Percentiles rank a stretch among this genome's conserved stretches.
Conservation (phyloP, 1,140 invertebrate species). For the Nilaparvata lugens region DNA sequence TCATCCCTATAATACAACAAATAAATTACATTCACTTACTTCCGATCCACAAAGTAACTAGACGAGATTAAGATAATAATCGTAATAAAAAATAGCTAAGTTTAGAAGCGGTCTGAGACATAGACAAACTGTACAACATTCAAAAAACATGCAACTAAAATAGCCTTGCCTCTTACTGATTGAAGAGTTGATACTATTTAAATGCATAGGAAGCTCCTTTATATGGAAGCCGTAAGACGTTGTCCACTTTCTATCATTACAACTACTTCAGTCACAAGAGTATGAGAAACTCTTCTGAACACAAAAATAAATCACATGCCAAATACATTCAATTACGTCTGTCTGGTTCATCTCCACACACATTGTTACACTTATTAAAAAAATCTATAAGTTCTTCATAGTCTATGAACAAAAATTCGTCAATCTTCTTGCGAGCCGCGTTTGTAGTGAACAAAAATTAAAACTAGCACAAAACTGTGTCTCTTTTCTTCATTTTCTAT, state of each 20-base stretch:
- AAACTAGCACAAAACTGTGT: background rate
- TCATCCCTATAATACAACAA: too few relatives aligned
- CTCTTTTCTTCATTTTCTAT: background rate
- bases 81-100: background rate
- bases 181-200: slow-evolving; percentile 9
- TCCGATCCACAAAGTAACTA: background rate
- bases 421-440: background rate
- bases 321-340: slow-evolving; percentile 5
- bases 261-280: slow-evolving; percentile 10
- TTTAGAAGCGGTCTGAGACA: background rate
- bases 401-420: background rate
- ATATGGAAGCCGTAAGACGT: slow-evolving; percentile 4
- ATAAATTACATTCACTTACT: background rate
- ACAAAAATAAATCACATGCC: slow-evolving; percentile 10
- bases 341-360: background rate
- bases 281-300: slow-evolving; percentile 17
- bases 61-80: background rate
- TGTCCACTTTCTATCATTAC: slow-evolving; percentile 4
- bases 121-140: slow-evolving; percentile 1
- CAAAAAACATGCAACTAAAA: background rate
- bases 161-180: background rate
- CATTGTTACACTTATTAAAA: slow-evolving; percentile 14
- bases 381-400: slow-evolving; percentile 2
- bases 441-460: slow-evolving; percentile 2
- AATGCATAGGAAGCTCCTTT: slow-evolving; percentile 20